These are phyloP conservation scores for Naja naja DNA, from an alignment of 2,113 vertebrate species.

Conservation along the genomic window DNA sequence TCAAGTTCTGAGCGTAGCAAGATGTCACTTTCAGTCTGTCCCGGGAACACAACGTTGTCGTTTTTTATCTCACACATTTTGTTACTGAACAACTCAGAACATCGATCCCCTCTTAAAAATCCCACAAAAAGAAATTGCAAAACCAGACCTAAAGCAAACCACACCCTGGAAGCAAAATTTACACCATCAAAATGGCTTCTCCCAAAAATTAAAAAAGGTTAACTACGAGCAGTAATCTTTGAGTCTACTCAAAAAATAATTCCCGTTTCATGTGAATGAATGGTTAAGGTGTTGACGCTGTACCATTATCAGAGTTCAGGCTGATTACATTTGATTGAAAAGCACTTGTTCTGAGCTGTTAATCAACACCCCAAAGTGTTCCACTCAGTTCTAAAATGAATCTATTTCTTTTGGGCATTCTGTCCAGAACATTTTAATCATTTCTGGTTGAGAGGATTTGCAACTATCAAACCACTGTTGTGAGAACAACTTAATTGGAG, in stretches of 20 bases:
- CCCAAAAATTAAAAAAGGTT: background rate
- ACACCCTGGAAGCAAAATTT: background rate
- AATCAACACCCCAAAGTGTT: background rate
- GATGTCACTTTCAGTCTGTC: conserved; percentile 91
- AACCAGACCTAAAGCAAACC: background rate
- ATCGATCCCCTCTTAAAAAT: background rate
- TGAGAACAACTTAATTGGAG: background rate
- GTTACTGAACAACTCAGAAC: background rate
- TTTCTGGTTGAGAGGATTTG: background rate
- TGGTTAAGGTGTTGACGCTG: too few relatives aligned
- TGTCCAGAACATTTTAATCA: background rate
- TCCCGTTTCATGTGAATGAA: background rate
- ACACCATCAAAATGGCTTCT: background rate
- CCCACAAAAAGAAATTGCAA: background rate
- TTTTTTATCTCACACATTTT: background rate
- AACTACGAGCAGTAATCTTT: background rate
- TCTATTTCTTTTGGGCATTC: background rate
- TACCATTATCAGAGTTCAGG: background rate
- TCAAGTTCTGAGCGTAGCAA: conserved; percentile 87
- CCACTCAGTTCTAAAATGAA: background rate
- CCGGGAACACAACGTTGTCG: background rate
- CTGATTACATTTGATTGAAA: background rate
- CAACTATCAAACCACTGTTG: background rate
- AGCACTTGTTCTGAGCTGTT: background rate
- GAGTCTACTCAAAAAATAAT: background rate